Conservation (phyloP, 2,888 invertebrate species). For the Dilophus febrilis region DNA sequence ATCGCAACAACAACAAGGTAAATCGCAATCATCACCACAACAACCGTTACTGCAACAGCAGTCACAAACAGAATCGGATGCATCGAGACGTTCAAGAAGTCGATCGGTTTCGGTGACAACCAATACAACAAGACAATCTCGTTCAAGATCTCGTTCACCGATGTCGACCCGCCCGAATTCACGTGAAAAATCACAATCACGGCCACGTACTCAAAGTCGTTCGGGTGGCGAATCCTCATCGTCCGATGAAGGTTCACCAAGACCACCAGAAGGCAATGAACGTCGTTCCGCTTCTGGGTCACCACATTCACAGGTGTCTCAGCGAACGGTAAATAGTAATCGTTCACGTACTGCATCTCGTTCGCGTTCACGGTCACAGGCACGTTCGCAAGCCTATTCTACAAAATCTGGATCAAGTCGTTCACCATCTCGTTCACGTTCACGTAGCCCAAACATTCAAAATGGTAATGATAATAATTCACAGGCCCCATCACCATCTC, state of each 20-base stretch:
- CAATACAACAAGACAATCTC: conserved; percentile 20
- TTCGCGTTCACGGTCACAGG: conserved; percentile 8
- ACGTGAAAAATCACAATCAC: conserved; percentile 9
- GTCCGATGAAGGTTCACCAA: too few species aligned
- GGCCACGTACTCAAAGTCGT: conserved; percentile 11
- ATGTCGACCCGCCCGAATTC: conserved; percentile 17
- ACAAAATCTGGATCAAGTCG: conserved; percentile 19
- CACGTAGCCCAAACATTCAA: conserved; percentile 16
- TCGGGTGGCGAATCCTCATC: neutral
- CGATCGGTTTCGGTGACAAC: conserved; percentile 19
- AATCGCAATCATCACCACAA: neutral
- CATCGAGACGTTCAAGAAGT: conserved; percentile 11
- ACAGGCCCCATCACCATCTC: neutral
- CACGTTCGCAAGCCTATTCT: neutral
- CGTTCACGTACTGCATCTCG: conserved; percentile 11
- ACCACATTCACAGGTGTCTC: neutral
- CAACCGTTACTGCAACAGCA: neutral
- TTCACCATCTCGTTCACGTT: conserved; percentile 11
- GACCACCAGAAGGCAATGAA: too few species aligned
- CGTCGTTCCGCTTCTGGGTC: too few species aligned
- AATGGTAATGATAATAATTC: conserved; percentile 14
- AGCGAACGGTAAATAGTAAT: conserved; percentile 10
- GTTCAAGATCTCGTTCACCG: conserved; percentile 20
- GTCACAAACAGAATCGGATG: conserved; percentile 14
- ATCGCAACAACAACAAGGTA: neutral